Percentiles rank a stretch among this genome's conserved stretches.
phyloP scores from a whole-genome alignment of 2,888 invertebrate genomes.

The Epinotia ramella region DNA sequence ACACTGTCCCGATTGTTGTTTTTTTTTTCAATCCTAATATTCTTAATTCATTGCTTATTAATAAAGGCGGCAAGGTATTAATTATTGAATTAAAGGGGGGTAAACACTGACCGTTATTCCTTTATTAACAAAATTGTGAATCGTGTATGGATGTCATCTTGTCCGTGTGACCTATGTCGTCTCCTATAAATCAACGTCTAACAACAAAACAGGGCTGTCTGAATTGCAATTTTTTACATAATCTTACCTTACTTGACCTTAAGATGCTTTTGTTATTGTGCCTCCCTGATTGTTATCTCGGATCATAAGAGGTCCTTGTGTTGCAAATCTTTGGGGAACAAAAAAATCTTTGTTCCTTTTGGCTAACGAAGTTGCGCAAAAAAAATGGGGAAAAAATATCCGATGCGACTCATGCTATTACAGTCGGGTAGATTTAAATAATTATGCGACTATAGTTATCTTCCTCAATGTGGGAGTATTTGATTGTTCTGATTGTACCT shows the following conservation, averaged over 20 bases:
- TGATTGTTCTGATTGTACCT: background rate
- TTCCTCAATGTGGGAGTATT: background rate
- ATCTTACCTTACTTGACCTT: conserved; percentile 20
- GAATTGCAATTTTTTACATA: background rate
- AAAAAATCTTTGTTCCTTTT: conserved; percentile 60
- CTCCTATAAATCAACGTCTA: background rate
- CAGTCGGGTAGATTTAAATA: background rate
- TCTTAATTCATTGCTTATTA: too few species aligned
- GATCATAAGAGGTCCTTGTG: conserved; percentile 55
- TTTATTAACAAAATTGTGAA: too few species aligned
- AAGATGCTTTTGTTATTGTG: conserved; percentile 32
- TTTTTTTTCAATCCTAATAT: too few species aligned
- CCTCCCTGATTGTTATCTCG: conserved; percentile 52
- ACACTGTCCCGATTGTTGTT: background rate
- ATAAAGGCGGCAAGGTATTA: background rate
- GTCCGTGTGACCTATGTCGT: background rate
- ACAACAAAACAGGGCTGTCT: background rate
- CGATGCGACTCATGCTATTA: background rate
- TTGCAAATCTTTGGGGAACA: conserved; percentile 62
- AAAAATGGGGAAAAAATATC: conserved; percentile 49
- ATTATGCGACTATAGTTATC: background rate
- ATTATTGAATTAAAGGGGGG: too few species aligned
- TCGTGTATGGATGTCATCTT: too few species aligned
- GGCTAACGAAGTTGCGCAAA: conserved; percentile 58
- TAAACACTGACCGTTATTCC: too few species aligned